A percentile compares a stretch with the other conserved stretches of the same genome.
Conservation (phyloP, 2,888 invertebrate genomes). For the Tridacna crocea region DNA sequence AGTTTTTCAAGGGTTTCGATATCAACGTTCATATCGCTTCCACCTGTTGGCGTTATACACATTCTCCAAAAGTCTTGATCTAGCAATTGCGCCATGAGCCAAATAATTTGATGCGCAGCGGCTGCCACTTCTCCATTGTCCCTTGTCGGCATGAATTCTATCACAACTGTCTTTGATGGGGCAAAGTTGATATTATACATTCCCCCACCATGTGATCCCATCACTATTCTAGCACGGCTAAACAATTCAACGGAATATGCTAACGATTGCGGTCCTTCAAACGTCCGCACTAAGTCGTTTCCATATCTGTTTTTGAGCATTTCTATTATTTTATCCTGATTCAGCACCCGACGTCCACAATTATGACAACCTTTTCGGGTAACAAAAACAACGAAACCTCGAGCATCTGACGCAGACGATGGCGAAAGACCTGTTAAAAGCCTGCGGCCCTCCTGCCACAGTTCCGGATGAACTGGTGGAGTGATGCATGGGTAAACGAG, state of each 20-base stretch:
- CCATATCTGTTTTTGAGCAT: constrained; percentile 25
- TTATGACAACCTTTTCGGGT: constrained; percentile 38
- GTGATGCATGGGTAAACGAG: constrained; percentile 32
- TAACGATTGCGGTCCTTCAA: constrained; percentile 19
- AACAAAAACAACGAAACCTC: constrained; percentile 16
- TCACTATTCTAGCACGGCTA: constrained; percentile 19
- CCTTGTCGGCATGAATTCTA: constrained; percentile 39
- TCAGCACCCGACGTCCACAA: constrained; percentile 27
- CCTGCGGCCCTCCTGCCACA: constrained; percentile 36
- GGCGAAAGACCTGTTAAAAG: constrained; percentile 6
- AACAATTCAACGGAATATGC: constrained; percentile 22
- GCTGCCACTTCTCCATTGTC: constrained; percentile 25
- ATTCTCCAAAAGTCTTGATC: constrained; percentile 37
- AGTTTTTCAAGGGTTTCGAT: neutral
- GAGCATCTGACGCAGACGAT: neutral
- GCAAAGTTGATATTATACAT: constrained; percentile 37
- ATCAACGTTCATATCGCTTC: constrained; percentile 28
- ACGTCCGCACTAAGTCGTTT: constrained; percentile 11
- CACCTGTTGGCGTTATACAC: neutral
- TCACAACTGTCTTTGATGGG: constrained; percentile 25
- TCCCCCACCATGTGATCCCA: constrained; percentile 36
- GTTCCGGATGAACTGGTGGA: constrained; percentile 38
- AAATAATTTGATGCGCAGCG: constrained; percentile 29
- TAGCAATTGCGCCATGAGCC: constrained; percentile 28
- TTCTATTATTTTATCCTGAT: constrained; percentile 15